phyloP scores from a whole-genome alignment of 2,888 invertebrate genomes.

The Acanthoscelides obtectus region DNA sequence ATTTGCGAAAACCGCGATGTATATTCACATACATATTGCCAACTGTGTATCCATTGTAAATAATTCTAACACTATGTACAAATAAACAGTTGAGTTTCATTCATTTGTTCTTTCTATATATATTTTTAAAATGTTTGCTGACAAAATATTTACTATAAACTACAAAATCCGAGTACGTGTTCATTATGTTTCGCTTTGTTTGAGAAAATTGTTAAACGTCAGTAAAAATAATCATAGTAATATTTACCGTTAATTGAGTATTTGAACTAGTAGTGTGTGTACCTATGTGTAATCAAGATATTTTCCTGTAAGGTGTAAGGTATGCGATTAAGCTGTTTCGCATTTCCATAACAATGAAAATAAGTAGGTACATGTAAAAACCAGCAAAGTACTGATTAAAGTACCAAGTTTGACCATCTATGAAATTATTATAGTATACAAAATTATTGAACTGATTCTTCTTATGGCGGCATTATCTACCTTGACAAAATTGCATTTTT shows the following conservation, averaged over 20 bases:
- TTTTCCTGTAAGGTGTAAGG: background rate
- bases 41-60: background rate
- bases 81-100: background rate
- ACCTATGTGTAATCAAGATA: background rate
- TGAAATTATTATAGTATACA: too few species aligned
- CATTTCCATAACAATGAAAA: too few species aligned
- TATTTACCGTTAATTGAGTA: background rate
- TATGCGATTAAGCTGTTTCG: too few species aligned
- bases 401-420: too few species aligned
- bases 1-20: background rate
- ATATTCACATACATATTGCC: background rate
- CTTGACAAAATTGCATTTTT: too few species aligned
- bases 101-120: constrained; percentile 3
- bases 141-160: constrained; percentile 27
- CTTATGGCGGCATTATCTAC: too few species aligned
- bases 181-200: background rate
- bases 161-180: constrained; percentile 3
- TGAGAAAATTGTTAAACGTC: constrained; percentile 7
- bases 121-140: constrained; percentile 26
- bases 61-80: background rate
- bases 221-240: constrained; percentile 2
- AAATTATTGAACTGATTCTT: too few species aligned
- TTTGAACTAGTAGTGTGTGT: background rate
- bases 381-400: too few species aligned
- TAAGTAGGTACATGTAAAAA: too few species aligned